Percentiles rank a stretch among this genome's conserved stretches.
Evolutionary conservation across 2,797 vertebrate species (phyloP).

Genomic region (Gallinago solitaria): DNA sequence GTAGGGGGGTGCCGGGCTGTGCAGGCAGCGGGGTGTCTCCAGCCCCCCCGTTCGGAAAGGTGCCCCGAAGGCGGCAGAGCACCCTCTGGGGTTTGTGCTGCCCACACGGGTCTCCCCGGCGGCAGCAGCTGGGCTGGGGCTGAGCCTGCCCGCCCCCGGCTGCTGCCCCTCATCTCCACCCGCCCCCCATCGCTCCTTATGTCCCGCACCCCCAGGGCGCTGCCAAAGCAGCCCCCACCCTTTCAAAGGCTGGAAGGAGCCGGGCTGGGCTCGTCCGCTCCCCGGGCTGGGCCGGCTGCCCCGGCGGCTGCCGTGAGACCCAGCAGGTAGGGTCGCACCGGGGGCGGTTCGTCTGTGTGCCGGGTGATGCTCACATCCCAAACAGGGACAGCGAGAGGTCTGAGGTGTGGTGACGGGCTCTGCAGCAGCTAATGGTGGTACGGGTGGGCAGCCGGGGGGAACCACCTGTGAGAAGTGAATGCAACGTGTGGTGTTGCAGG

Average conservation of each 20-base stretch:
- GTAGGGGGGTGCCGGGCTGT: accelerated
- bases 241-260: accelerated
- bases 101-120: neutral
- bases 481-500: neutral
- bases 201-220: neutral
- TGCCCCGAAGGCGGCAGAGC: neutral
- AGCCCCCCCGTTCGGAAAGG: neutral
- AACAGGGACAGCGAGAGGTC: neutral
- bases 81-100: accelerated
- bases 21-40: neutral
- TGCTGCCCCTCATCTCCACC: accelerated
- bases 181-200: accelerated
- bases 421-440: neutral
- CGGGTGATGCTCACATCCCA: neutral
- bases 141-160: neutral
- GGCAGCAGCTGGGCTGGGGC: neutral
- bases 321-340: accelerated
- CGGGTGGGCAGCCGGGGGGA: neutral
- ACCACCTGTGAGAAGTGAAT: neutral
- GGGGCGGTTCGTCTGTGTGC: accelerated
- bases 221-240: too few species aligned
- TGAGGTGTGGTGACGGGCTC: too few species aligned
- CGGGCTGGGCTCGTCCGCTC: accelerated
- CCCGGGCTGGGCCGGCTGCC: accelerated
- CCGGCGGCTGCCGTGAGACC: accelerated